Evolutionary conservation across 2,797 vertebrate genomes (phyloP), one percentile per base, ranked within the genome.

Genomic region (Lindbergichthys nudifrons): DNA sequence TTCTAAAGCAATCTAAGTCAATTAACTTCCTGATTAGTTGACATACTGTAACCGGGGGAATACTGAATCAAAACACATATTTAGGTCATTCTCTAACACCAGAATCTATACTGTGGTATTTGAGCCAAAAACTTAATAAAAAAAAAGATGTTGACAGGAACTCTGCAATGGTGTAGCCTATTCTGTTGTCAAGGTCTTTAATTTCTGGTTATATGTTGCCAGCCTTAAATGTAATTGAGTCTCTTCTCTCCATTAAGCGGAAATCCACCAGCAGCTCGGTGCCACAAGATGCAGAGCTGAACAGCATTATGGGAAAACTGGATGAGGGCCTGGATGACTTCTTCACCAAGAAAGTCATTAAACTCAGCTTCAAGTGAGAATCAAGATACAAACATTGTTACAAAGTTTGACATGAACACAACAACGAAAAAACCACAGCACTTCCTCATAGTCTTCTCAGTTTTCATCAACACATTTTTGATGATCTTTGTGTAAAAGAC

Each of bases 311-410:
- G 91, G 96, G 92, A 62, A 96, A 96, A 88, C 94, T 99, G 82
- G 98, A 99, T 51, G 97, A 99, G 90, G 98, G 98, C 0, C 91
- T 99, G 41, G 98, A 98, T 26, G 98, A 98, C 76, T 99, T 99
- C 93, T 99, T 97, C 90, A 95, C 92, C 65, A 99, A 96, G 91
- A 98, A 96, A 85, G 96, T 99, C 82, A 96, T 95, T 52, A 96
- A 94, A 89, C 93, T 97, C 83, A 91, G 94, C 82, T 92, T 95
- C 75, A 98, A 92, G 98, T 99, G 88, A 94, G 97, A 90, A 5
- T 64, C 15, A 0, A 16, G 2, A 9, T 42, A 47, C 13, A 39
- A 46, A 57, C 9, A 3, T 0, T 39, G 46, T 60, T 60, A 41
- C 10, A 43, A 2, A 36, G 21, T 9, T 30, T 56, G 16, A 56